phyloP scores from a whole-genome alignment of 2,113 vertebrate genomes.

The Chaetodon auriga region DNA sequence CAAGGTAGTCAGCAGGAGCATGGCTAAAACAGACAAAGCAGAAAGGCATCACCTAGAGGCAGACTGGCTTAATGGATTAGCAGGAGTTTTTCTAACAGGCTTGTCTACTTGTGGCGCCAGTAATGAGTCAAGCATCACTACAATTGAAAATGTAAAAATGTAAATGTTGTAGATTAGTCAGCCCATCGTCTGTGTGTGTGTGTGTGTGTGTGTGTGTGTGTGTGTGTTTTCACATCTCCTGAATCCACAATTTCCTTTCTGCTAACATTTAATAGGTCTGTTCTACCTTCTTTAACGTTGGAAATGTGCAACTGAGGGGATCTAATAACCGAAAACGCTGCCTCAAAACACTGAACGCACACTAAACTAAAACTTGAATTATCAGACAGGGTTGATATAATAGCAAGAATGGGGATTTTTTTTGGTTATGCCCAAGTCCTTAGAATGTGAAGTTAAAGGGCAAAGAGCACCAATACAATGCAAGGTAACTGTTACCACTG shows the following conservation, averaged over 20 bases:
- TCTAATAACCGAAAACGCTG: not conserved
- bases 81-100: not conserved
- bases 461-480: not conserved
- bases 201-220: not conserved
- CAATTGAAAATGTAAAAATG: slow-evolving; percentile 15
- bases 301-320: not conserved
- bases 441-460: not conserved
- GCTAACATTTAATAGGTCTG: not conserved
- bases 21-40: slow-evolving; percentile 22
- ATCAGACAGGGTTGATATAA: not conserved
- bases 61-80: slow-evolving; percentile 44
- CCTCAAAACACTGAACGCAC: not conserved
- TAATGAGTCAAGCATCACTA: slow-evolving; percentile 3
- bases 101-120: slow-evolving; percentile 14
- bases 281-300: not conserved
- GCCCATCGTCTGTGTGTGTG: not conserved
- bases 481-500: not conserved
- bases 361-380: not conserved
- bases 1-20: not conserved
- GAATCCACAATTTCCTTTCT: not conserved
- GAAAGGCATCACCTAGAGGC: slow-evolving; percentile 25
- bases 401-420: not conserved
- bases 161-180: not conserved
- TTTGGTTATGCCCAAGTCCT: not conserved
- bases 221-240: not conserved